Evolutionary conservation across 2,797 vertebrate species (phyloP).

Genomic region (Parotocinclus haroldoi): DNA sequence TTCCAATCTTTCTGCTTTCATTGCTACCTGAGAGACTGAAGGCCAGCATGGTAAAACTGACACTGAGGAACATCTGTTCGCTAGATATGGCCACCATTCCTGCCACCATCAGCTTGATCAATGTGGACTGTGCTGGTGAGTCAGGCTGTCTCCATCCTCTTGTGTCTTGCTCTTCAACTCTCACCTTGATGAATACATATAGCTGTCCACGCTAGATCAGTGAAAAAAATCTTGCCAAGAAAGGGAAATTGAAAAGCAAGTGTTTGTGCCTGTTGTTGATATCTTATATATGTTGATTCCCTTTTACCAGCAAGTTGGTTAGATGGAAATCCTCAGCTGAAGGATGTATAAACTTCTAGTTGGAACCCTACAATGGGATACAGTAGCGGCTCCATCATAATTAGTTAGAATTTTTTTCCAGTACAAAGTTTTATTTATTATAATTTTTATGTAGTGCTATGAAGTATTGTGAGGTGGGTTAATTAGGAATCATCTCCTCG

Average conservation of each 20-base stretch:
- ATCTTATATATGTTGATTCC: slow-evolving; percentile 6
- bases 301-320: slow-evolving; percentile 12
- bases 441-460: slow-evolving; percentile 41
- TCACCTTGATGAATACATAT: slow-evolving; percentile 6
- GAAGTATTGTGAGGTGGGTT: slow-evolving; percentile 44
- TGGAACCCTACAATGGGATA: slow-evolving; percentile 1
- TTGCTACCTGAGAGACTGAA: slow-evolving; percentile 79
- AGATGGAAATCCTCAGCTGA: slow-evolving; percentile 14
- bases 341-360: neutral
- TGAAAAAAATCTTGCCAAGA: slow-evolving; percentile 14
- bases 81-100: slow-evolving; percentile 60
- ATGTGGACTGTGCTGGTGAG: slow-evolving; percentile 83
- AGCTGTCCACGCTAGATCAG: slow-evolving; percentile 12
- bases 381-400: neutral
- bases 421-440: slow-evolving; percentile 48
- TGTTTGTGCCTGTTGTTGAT: slow-evolving; percentile 15
- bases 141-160: slow-evolving; percentile 1
- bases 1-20: slow-evolving; percentile 80
- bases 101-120: slow-evolving; percentile 74
- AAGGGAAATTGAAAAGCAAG: slow-evolving; percentile 5
- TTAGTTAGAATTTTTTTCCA: slow-evolving; percentile 16
- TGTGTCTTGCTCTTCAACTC: slow-evolving; percentile 1
- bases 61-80: slow-evolving; percentile 57
- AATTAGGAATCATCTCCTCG: slow-evolving; percentile 43
- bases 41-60: slow-evolving; percentile 64